Evolutionary conservation across 2,113 vertebrate genomes (phyloP).

Genomic region (Saguinus midas): DNA sequence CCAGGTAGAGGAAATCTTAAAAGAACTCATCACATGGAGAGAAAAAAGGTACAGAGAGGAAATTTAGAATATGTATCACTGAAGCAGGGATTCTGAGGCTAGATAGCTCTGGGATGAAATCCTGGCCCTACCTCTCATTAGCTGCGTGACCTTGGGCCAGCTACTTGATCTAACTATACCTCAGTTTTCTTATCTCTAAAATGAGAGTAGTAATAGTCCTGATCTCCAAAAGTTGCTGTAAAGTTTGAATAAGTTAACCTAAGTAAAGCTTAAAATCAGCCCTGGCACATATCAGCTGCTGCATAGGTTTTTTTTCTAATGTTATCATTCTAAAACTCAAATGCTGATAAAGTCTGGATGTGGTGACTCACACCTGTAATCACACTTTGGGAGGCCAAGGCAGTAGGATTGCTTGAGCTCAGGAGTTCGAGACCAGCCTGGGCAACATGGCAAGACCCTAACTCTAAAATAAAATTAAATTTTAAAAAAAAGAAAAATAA

Average conservation of each 20-base stretch:
- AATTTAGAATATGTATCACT: not conserved
- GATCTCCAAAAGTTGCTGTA: not conserved
- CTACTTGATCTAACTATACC: not conserved
- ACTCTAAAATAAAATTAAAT: no score
- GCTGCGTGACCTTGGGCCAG: not conserved
- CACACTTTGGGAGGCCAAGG: no score
- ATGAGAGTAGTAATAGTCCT: not conserved
- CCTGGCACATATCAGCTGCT: not conserved
- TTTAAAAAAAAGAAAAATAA: no score
- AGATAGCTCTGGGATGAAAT: not conserved
- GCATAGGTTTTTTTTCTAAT: not conserved
- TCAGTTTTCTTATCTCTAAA: not conserved
- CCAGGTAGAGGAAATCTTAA: not conserved
- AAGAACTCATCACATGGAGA: not conserved
- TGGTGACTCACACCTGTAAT: no score
- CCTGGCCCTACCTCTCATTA: not conserved
- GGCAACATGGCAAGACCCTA: no score
- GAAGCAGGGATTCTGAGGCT: not conserved
- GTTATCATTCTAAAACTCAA: not conserved
- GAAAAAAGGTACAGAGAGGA: not conserved
- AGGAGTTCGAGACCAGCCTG: no score
- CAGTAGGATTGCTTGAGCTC: no score
- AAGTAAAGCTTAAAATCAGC: not conserved
- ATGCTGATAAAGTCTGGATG: not conserved
- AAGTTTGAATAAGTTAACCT: not conserved